A percentile compares a stretch with the other conserved stretches of the same genome.
These are phyloP conservation scores for Motacilla alba DNA, from an alignment of 2,113 vertebrate species.

Conservation along the genomic window DNA sequence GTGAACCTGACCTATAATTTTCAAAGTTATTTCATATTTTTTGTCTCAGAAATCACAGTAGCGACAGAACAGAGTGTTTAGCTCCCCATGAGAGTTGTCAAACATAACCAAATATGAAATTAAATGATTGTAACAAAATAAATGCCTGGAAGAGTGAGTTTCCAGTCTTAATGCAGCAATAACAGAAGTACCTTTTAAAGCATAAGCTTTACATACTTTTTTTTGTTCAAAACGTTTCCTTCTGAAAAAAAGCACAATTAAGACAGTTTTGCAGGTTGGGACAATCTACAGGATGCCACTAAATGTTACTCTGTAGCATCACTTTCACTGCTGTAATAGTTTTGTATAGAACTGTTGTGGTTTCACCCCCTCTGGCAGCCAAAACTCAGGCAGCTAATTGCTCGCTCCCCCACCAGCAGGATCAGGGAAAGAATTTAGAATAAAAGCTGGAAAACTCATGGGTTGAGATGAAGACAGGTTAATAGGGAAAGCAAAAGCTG, in stretches of 20 bases:
- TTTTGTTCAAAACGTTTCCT: neutral
- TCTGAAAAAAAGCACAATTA: neutral
- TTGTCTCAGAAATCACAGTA: neutral
- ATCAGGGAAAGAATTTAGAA: neutral
- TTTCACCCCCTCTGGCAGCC: neutral
- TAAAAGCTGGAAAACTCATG: neutral
- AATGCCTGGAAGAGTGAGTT: neutral
- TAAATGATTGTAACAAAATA: neutral
- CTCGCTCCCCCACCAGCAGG: neutral
- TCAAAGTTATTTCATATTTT: neutral
- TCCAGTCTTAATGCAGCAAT: neutral
- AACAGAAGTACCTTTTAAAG: neutral
- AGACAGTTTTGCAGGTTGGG: neutral
- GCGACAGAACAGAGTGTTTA: neutral
- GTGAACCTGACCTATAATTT: neutral
- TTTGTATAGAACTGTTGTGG: neutral
- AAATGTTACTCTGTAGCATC: neutral
- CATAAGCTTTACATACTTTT: neutral
- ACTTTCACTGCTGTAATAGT: neutral
- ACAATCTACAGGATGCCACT: neutral
- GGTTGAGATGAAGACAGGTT: neutral
- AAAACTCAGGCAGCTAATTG: neutral
- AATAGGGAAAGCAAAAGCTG: neutral
- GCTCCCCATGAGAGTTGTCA: neutral
- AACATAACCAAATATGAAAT: neutral